These are phyloP conservation scores for Lampropteryx suffumata DNA, from an alignment of 2,888 invertebrate species.

Conservation along the genomic window DNA sequence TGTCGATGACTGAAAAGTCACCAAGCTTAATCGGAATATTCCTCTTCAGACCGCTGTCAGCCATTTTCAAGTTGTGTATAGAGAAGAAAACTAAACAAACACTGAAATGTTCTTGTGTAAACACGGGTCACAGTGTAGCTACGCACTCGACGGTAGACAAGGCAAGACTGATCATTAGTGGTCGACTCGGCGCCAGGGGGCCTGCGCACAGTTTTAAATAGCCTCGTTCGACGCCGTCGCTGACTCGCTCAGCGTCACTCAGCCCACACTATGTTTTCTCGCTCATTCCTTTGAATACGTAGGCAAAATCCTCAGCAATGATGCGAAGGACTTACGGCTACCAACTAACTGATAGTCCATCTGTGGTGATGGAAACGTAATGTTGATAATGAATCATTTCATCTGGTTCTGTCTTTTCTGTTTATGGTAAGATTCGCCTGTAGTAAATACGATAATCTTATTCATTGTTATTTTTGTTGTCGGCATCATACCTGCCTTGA, in stretches of 20 bases:
- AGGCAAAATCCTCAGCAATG: constrained; percentile 36
- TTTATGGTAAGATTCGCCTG: constrained; percentile 59
- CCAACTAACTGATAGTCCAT: constrained; percentile 21
- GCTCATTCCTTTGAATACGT: constrained; percentile 68
- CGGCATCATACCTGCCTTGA: constrained; percentile 19
- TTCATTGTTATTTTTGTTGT: constrained; percentile 54
- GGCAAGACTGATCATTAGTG: constrained; percentile 80
- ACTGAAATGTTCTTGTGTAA: constrained; percentile 74
- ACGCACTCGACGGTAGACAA: constrained; percentile 73
- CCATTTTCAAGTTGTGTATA: constrained; percentile 84
- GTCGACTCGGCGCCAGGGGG: constrained; percentile 80
- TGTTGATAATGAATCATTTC: constrained; percentile 73
- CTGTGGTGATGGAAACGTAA: constrained; percentile 48
- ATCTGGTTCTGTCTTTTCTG: constrained; percentile 64
- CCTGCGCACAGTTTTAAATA: constrained; percentile 84
- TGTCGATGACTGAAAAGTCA: constrained; percentile 97
- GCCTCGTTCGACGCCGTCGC: constrained; percentile 67
- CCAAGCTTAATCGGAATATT: constrained; percentile 97
- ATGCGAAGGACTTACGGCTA: constrained; percentile 43
- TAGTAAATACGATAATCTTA: constrained; percentile 46
- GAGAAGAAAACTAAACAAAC: constrained; percentile 77
- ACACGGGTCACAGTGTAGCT: constrained; percentile 72
- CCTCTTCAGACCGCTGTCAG: constrained; percentile 92
- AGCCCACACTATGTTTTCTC: constrained; percentile 79
- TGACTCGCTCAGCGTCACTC: constrained; percentile 70